A percentile compares a stretch with the other conserved stretches of the same genome.
Conservation (phyloP, 2,113 vertebrate genomes). For the Upupa epops region DNA sequence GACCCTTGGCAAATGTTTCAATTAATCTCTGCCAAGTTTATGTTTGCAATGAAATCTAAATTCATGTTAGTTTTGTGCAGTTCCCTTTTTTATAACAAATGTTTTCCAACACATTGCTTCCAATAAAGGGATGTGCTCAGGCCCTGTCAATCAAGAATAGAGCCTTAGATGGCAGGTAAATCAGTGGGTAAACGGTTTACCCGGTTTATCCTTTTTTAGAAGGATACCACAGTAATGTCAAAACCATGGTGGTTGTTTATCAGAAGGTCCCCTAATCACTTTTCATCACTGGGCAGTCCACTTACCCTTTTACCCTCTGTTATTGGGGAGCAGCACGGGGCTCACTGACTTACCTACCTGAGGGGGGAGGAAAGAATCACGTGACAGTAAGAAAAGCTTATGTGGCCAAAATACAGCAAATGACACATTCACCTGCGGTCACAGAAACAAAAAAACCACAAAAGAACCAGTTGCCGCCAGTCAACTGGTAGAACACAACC, state of each 20-base stretch:
- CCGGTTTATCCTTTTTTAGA: no score
- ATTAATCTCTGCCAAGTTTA: slow-evolving; percentile 46
- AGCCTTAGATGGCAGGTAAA: not conserved
- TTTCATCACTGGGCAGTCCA: not conserved
- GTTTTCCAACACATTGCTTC: not conserved
- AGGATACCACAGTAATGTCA: not conserved
- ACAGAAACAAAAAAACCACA: not conserved
- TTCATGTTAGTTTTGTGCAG: not conserved
- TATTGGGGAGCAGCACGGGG: not conserved
- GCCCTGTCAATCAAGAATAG: not conserved
- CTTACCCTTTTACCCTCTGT: not conserved
- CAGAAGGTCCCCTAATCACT: not conserved
- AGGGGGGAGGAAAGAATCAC: not conserved
- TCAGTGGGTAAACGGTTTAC: not conserved
- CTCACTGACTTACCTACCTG: not conserved
- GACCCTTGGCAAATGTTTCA: slow-evolving; percentile 34
- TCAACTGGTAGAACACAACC: not conserved
- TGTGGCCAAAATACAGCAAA: not conserved
- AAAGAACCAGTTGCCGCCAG: not conserved
- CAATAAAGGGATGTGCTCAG: not conserved
- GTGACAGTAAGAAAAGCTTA: not conserved
- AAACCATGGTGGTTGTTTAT: not conserved
- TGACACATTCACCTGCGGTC: not conserved
- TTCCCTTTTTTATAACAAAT: not conserved
- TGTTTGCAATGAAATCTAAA: slow-evolving; percentile 44